Evolutionary conservation across 2,888 invertebrate genomes (phyloP).

Genomic region (Drosophila maculinotata): DNA sequence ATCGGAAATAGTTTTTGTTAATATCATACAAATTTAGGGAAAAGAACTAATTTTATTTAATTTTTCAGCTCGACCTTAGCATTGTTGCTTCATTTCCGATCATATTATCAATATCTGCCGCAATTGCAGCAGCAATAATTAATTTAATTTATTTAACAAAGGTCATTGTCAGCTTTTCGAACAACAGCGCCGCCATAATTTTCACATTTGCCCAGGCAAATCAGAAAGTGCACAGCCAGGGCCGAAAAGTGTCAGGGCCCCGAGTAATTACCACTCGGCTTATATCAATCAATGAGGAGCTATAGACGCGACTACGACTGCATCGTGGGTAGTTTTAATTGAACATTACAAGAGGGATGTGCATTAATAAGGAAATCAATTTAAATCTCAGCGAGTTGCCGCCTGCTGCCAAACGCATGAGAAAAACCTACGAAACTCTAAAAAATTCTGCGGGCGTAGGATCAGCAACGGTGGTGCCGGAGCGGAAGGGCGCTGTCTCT

Average conservation of each 20-base stretch:
- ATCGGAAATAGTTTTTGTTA: too few relatives aligned
- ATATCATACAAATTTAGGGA: too few relatives aligned
- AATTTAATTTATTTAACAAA: slow-evolving; percentile 68
- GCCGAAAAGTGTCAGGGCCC: slow-evolving; percentile 47
- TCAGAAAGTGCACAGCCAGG: slow-evolving; percentile 35
- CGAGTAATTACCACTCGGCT: slow-evolving; percentile 77
- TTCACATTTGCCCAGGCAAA: slow-evolving; percentile 44
- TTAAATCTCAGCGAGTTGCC: slow-evolving; percentile 77
- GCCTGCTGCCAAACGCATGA: slow-evolving; percentile 64
- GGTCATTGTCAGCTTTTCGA: slow-evolving; percentile 70
- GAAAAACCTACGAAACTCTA: slow-evolving; percentile 70
- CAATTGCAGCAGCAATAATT: slow-evolving; percentile 53
- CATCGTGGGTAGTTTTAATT: slow-evolving; percentile 73
- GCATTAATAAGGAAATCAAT: slow-evolving; percentile 84
- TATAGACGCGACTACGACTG: slow-evolving; percentile 32
- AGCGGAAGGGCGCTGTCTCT: slow-evolving; percentile 43
- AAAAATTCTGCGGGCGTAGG: slow-evolving; percentile 81
- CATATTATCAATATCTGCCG: not conserved
- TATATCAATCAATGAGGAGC: slow-evolving; percentile 63
- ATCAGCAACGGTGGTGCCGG: slow-evolving; percentile 53
- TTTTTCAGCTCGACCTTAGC: not conserved
- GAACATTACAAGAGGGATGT: slow-evolving; percentile 80
- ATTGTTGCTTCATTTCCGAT: slow-evolving; percentile 35
- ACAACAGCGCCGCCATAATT: slow-evolving; percentile 63
- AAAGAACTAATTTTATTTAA: not conserved